Evolutionary conservation across 2,888 invertebrate species (phyloP).

Genomic region (Spialia ferax): DNA sequence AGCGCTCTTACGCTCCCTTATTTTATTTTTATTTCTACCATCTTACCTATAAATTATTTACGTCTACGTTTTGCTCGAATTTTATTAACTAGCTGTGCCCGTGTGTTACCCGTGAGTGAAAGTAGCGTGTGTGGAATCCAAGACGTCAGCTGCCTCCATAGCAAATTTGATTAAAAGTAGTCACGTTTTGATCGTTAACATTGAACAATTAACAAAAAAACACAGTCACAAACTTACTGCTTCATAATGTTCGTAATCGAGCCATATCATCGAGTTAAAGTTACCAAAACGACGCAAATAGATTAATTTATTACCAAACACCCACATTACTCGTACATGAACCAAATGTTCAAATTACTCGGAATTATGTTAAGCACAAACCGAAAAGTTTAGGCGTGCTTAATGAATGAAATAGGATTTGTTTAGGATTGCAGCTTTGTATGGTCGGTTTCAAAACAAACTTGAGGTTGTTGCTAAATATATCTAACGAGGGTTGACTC

Average conservation of each 20-base stretch:
- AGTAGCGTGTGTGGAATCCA: no score
- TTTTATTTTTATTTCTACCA: background rate
- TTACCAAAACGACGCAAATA: background rate
- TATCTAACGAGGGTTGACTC: background rate
- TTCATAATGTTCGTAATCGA: no score
- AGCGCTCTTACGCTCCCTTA: background rate
- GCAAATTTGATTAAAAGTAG: no score
- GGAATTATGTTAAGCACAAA: slow-evolving; percentile 3
- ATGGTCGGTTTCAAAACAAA: slow-evolving; percentile 22
- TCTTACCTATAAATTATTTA: no score
- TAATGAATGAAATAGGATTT: slow-evolving; percentile 21
- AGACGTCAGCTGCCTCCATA: no score
- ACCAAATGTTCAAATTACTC: slow-evolving; percentile 5
- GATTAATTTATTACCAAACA: background rate
- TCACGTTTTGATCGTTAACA: no score
- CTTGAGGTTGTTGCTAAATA: slow-evolving; percentile 29
- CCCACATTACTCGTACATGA: background rate
- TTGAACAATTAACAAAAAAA: no score
- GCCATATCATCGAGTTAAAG: no score
- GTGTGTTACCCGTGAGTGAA: no score
- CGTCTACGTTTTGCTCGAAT: background rate
- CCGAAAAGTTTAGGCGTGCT: background rate
- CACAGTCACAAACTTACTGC: no score
- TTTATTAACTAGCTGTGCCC: background rate
- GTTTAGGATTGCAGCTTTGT: slow-evolving; percentile 16